These are phyloP conservation scores for Falco berigora DNA, from an alignment of 2,797 vertebrate species.

Conservation along the genomic window DNA sequence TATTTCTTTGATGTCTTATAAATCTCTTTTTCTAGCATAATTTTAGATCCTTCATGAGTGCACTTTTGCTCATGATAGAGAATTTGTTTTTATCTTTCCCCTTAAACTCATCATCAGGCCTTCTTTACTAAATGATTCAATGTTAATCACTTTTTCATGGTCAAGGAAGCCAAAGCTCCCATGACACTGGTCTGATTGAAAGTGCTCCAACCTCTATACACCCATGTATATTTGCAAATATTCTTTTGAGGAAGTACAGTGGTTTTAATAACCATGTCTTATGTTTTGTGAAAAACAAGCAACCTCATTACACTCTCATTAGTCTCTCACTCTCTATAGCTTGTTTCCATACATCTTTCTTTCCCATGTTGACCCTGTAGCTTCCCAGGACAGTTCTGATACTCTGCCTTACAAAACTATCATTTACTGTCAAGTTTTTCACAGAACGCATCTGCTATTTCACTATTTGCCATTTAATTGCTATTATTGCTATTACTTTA, in stretches of 20 bases:
- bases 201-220: neutral
- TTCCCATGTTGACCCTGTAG: neutral
- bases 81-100: neutral
- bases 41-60: neutral
- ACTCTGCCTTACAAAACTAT: neutral
- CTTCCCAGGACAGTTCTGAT: slow-evolving; percentile 16
- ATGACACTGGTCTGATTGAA: neutral
- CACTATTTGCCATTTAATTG: neutral
- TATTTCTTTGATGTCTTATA: neutral
- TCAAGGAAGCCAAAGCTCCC: neutral
- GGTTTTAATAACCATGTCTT: neutral
- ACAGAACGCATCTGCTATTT: neutral
- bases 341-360: neutral
- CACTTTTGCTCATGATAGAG: neutral
- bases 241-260: neutral
- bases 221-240: neutral
- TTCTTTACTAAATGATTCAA: neutral
- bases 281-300: neutral
- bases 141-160: neutral
- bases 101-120: neutral
- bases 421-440: neutral
- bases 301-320: slow-evolving; percentile 19
- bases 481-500: neutral
- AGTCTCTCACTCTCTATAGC: neutral
- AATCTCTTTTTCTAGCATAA: neutral